These are phyloP conservation scores for Eueides isabella DNA, from an alignment of 1,140 invertebrate genomes.

Conservation along the genomic window DNA sequence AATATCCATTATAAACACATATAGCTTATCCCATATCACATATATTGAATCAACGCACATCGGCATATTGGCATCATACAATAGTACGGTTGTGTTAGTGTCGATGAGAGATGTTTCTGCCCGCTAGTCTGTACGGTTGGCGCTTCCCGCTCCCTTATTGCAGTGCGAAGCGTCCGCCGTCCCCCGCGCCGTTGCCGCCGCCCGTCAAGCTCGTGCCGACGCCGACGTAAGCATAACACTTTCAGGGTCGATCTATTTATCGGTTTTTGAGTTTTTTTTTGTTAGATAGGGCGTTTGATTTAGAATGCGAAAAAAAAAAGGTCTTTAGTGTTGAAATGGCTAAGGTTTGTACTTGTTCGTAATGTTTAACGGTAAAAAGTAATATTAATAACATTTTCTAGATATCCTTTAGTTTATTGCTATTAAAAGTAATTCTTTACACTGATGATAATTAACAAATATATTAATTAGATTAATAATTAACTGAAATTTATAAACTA, in stretches of 20 bases:
- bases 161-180: slow-evolving; percentile 91
- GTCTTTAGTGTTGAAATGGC: neutral
- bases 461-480: neutral
- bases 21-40: neutral
- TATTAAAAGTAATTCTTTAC: neutral
- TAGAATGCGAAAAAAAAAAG: neutral
- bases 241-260: slow-evolving; percentile 2
- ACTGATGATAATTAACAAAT: neutral
- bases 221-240: slow-evolving; percentile 82
- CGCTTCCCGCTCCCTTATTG: slow-evolving; percentile 96
- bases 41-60: neutral
- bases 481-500: too few relatives aligned
- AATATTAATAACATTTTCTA: too few relatives aligned
- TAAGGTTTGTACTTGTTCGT: too few relatives aligned
- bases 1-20: neutral
- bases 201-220: slow-evolving; percentile 88
- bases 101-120: slow-evolving; percentile 82
- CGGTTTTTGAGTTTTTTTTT: slow-evolving; percentile 16
- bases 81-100: slow-evolving; percentile 40
- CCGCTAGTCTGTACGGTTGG: slow-evolving; percentile 95
- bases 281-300: neutral
- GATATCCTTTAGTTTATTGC: too few relatives aligned
- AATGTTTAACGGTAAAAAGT: too few relatives aligned
- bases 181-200: slow-evolving; percentile 88
- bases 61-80: neutral